These are phyloP conservation scores for Pseudorasbora parva DNA, from an alignment of 2,113 vertebrate species.

Conservation along the genomic window DNA sequence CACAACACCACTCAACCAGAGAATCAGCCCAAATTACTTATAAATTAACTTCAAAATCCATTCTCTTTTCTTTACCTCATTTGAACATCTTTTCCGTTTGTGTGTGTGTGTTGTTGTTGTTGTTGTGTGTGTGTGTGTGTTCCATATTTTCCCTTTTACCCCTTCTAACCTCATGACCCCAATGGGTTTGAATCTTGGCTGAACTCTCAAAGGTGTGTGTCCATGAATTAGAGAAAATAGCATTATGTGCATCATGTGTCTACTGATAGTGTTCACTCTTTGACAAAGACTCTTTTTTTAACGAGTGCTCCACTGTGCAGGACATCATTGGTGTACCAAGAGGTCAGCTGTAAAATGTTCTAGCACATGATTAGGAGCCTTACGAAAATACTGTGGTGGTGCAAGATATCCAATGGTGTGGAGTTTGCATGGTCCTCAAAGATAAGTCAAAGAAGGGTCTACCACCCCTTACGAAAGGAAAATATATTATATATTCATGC, in stretches of 20 bases:
- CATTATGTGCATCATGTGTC: constrained; percentile 22
- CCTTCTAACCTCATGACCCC: neutral
- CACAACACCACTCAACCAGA: neutral
- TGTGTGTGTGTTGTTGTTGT: neutral
- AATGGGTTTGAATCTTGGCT: neutral
- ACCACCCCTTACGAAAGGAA: too few relatives aligned
- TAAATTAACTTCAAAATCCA: neutral
- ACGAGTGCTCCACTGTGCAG: neutral
- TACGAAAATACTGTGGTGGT: neutral
- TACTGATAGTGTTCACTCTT: neutral
- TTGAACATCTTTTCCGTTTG: neutral
- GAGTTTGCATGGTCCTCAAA: neutral
- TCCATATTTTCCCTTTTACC: neutral
- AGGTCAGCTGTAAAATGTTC: neutral
- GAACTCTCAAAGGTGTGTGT: neutral
- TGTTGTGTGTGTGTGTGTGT: neutral
- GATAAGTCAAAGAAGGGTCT: neutral
- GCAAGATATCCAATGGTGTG: neutral
- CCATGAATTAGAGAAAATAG: neutral
- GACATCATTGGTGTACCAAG: neutral
- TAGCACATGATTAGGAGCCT: neutral
- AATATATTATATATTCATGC: too few relatives aligned
- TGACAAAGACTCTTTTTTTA: neutral
- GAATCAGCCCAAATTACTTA: neutral
- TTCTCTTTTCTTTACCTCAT: neutral